Base-by-base conservation (phyloP, 1,140 invertebrate genomes). In the Vollenhovia emeryi region DNA sequence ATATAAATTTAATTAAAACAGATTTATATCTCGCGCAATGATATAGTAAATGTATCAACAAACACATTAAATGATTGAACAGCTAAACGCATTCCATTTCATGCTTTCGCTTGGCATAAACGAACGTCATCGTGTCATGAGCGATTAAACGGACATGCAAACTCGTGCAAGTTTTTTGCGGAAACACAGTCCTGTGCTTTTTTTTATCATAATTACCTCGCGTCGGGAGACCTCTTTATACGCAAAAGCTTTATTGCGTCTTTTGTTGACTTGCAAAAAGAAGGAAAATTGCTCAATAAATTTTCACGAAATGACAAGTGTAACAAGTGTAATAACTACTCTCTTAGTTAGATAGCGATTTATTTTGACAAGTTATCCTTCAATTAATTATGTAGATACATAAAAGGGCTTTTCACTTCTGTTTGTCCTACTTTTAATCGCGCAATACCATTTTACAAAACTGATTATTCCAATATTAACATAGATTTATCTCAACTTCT, bases 1-100 rank as follows among this genome's bases (percentile, higher is more conserved):
- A 36, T n/a, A n/a, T n/a, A n/a, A 64, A 21, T 36, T 64, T 64
- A n/a, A 40, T 64, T 64, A 59, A 59, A 52, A 52, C n/a, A 21
- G 21, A 59, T 15, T 59, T 59, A 59, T 59, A 13, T 2, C 15
- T 30, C 27, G 57, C 7, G 15, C 33, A 64, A 33, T 62, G 13
- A 33, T 24, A 62, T 36, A 62, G 24, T 64, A 24, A 45, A 27
- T 15, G 48, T 43, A 48, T 45, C 1, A 24, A 48, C 36, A 66
- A 62, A 9, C 15, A 18, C 8, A 55, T 55, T 57, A 57, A 57
- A 57, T 15, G 3, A 60, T 33, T 30, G 18, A 60, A 60, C 15
- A 33, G 1, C 18, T 71, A 71, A 21, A 71, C n/a, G 40, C 18
- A 50, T 50, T 33, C n/a, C 9, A 71, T 52, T 52, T 71, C 18